Evolutionary conservation across 2,113 vertebrate genomes (phyloP), one percentile per base, ranked within the genome.

Genomic region (Lophura nycthemera): DNA sequence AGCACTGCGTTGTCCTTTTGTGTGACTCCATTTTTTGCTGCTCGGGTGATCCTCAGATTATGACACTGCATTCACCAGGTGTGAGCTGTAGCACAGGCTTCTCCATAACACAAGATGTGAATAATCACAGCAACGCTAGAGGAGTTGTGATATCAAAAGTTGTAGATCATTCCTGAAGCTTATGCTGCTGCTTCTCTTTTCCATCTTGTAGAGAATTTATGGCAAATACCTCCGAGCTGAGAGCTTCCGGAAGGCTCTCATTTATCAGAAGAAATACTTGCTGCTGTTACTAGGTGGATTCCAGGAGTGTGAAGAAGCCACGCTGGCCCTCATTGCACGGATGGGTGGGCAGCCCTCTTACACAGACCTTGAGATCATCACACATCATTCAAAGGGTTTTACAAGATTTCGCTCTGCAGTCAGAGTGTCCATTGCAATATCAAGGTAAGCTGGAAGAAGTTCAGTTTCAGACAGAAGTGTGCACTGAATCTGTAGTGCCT

Each of bases 181-280:
- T 73, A 93, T 3, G 34, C 36, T 42, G n/a, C 22, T 88, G 38
- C 38, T 47, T 60, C 78, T 86, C 64, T 24, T 83, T 79, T 45
- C 74, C 27, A 86, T 89, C 3, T 81, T 92, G 21, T 89, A 99
- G 99, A 99, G 98, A 95, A 97, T 99, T 94, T 99, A 99, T 80
- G 98, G 99, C 45, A 99, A 98, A 92, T 99, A 99, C 89, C 97
- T 99, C 81, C 98, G 99, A 43, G 98, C 99, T 18, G 99, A 99
- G 96, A 99, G 99, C 92, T 99, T 99, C 92, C 98, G 99, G 77
- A 99, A 99, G 96, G 99, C 99, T 40, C 98, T 99, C 40, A 98
- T 99, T 90, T 99, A 99, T 95, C 99, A 99, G 98, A 99, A 99
- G 92, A 99, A 99, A 86, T 99, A 99, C 20, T 97, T 99, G 96